Conservation (phyloP, 2,888 invertebrate genomes). For the Cloeon dipterum region DNA sequence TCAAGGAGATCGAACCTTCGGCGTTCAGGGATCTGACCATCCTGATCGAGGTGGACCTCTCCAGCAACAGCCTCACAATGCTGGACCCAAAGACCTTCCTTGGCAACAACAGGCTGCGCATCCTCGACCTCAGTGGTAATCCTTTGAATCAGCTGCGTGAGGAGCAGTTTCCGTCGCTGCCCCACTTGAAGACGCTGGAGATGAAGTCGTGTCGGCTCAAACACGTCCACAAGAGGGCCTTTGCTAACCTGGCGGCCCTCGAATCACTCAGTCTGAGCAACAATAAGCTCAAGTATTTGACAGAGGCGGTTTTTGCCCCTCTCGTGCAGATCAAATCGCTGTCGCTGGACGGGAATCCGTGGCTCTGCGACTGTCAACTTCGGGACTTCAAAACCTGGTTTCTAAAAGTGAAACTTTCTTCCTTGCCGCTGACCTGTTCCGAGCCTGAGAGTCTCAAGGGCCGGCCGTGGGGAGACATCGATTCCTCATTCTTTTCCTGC, state of each 20-base stretch:
- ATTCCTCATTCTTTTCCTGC: conserved; percentile 58
- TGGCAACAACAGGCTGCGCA: conserved; percentile 60
- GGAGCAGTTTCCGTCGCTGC: conserved; percentile 60
- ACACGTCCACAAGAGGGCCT: conserved; percentile 50
- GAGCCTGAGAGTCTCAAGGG: conserved; percentile 45
- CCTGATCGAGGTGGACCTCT: conserved; percentile 66
- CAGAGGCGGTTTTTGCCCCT: conserved; percentile 40
- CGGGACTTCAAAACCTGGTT: conserved; percentile 69
- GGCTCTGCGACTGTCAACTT: conserved; percentile 74
- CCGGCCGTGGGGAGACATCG: conserved; percentile 52
- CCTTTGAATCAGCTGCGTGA: conserved; percentile 46
- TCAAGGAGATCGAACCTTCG: conserved; percentile 53
- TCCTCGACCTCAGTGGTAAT: conserved; percentile 60
- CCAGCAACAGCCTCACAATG: conserved; percentile 51
- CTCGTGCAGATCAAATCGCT: conserved; percentile 58
- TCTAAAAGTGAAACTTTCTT: conserved; percentile 50
- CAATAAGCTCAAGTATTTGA: conserved; percentile 49
- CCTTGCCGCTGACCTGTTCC: conserved; percentile 43
- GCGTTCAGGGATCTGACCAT: conserved; percentile 73
- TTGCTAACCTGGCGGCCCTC: conserved; percentile 47
- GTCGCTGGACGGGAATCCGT: conserved; percentile 62
- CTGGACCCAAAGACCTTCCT: conserved; percentile 58
- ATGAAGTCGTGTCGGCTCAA: conserved; percentile 57
- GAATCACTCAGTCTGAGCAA: conserved; percentile 51
- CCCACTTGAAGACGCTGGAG: conserved; percentile 57